phyloP scores from a whole-genome alignment of 30 jellyfish, hydroid and myxozoan species.

The Mastigias papua region DNA sequence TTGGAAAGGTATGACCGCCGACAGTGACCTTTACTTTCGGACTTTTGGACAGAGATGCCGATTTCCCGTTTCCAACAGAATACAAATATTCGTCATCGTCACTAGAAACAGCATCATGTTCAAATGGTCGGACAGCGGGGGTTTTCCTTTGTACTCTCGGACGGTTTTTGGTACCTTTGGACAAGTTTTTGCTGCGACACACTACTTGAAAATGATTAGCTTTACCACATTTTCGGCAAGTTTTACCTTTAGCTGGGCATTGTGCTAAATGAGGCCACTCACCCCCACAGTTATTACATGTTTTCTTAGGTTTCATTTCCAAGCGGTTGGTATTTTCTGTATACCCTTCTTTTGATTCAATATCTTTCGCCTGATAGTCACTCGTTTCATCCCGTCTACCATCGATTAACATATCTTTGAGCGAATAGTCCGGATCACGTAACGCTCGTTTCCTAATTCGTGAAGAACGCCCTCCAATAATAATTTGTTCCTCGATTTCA shows the following conservation, averaged over 20 bases:
- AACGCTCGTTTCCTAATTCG: constrained; percentile 39
- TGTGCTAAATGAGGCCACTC: neutral
- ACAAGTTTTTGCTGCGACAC: neutral
- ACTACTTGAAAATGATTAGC: neutral
- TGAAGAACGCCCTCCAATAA: constrained; percentile 48
- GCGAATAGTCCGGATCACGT: constrained; percentile 29
- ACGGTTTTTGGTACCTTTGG: too few relatives aligned
- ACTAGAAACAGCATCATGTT: too few relatives aligned
- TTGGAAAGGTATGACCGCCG: too few relatives aligned
- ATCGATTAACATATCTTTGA: constrained; percentile 53
- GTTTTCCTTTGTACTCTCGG: too few relatives aligned
- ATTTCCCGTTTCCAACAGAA: too few relatives aligned
- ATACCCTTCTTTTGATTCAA: neutral
- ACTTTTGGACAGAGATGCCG: too few relatives aligned
- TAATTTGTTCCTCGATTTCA: constrained; percentile 36
- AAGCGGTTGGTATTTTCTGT: neutral
- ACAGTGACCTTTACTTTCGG: too few relatives aligned
- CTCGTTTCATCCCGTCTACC: constrained; percentile 60
- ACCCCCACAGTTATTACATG: neutral
- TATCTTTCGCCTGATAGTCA: neutral
- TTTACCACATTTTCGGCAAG: neutral
- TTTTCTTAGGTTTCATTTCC: neutral
- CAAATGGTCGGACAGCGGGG: too few relatives aligned
- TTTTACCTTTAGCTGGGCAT: neutral
- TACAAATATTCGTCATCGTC: too few relatives aligned